Evolutionary conservation across 2,113 vertebrate species (phyloP).

Genomic region (Bubo scandiacus): DNA sequence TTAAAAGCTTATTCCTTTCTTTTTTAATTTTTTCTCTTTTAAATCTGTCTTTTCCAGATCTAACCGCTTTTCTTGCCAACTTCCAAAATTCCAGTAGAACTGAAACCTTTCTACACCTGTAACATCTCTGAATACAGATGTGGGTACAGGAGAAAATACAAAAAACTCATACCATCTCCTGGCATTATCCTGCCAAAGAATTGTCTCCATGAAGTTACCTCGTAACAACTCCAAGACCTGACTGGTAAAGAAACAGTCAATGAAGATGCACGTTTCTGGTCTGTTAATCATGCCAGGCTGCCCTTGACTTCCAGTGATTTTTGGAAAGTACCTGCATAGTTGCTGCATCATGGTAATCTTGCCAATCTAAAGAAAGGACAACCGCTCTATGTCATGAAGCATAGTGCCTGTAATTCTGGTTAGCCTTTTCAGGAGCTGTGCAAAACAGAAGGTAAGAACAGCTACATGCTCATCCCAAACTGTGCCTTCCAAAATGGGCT

Average conservation of each 20-base stretch:
- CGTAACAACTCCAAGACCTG: neutral
- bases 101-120: neutral
- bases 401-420: neutral
- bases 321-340: neutral
- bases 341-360: neutral
- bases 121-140: neutral
- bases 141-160: neutral
- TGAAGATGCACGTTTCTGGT: neutral
- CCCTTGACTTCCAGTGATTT: neutral
- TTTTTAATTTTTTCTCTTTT: too few species aligned
- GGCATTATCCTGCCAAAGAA: neutral
- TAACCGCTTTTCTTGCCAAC: neutral
- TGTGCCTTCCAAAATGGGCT: neutral
- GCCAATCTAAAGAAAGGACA: neutral
- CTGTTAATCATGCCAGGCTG: neutral
- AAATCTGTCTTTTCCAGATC: neutral
- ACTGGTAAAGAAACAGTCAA: neutral
- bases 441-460: neutral
- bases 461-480: neutral
- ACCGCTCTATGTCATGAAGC: too few species aligned
- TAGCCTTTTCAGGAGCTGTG: neutral
- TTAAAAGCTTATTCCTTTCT: neutral
- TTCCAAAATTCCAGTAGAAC: neutral
- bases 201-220: neutral
- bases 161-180: neutral